Evolutionary conservation across 2,113 vertebrate species (phyloP), one percentile per base, ranked within the genome.

Genomic region (Colossoma macropomum): DNA sequence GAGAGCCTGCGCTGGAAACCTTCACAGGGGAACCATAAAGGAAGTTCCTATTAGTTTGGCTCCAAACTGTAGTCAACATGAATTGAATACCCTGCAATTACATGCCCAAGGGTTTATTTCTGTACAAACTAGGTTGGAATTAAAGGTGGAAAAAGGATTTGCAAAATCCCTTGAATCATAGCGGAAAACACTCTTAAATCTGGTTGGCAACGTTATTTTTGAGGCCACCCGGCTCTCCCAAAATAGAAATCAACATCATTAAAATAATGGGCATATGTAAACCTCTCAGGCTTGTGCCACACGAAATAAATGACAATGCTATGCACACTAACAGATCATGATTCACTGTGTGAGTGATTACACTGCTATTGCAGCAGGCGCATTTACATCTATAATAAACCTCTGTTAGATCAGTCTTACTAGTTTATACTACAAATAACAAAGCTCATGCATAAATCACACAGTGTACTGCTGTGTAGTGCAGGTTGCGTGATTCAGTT

Each of bases 61-160:
- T 30, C 27, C 62, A 38, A 70, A 68, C 56, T 70, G 77, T 45
- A 79, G 77, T 83, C 63, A 77, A 77, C 50, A 76, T 73, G 38
- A 83, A 11, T n/a, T n/a, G 32, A 79, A 74, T 59, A 84, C 54
- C 41, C 65, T 81, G 34, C 69, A 63, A 71, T 79, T 72, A 78
- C 59, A 60, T 69, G 70, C 56, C 34, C 21, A n/a, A 74, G 45
- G 27, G 79, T 79, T 69, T 68, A 77, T 71, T 66, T 72, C 25
- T 70, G 60, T 9, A 75, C 41, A 66, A 85, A 75, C 52, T 56
- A 59, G 77, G 48, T 38, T 62, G 52, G 54, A 78, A 81, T 75
- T 80, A 84, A 85, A 84, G 56, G 65, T 27, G 54, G 25, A 66
- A 75, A 84, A 84, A 32, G 23, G 50, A 73, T 73, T 72, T 41